Evolutionary conservation across 2,797 vertebrate species (phyloP).

Genomic region (Phylloscopus collybita): DNA sequence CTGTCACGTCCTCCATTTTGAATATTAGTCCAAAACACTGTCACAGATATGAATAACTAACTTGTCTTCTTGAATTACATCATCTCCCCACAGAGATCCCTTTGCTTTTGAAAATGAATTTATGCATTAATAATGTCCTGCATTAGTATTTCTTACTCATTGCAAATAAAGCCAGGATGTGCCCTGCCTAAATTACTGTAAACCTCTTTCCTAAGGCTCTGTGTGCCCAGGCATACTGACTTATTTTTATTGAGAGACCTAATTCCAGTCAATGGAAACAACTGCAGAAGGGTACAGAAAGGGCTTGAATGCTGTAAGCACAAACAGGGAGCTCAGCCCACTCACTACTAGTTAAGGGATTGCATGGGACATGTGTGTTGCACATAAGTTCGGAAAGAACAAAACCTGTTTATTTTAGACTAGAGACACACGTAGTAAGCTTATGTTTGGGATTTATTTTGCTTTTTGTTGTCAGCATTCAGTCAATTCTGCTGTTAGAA

Average conservation of each 20-base stretch:
- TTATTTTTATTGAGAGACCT: neutral
- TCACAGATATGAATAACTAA: neutral
- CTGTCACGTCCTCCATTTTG: neutral
- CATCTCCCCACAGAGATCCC: neutral
- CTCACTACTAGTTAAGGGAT: neutral
- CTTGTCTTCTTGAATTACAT: neutral
- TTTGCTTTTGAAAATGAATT: neutral
- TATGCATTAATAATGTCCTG: neutral
- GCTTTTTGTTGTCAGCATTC: neutral
- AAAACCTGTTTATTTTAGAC: neutral
- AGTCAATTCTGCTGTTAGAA: neutral
- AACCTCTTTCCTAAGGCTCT: neutral
- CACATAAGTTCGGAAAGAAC: neutral
- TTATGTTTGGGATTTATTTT: neutral
- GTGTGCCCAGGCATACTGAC: neutral
- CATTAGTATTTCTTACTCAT: neutral
- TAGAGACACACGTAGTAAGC: neutral
- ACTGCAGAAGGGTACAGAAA: neutral
- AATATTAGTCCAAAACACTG: neutral
- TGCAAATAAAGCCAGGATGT: neutral
- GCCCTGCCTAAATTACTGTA: neutral
- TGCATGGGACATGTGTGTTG: neutral
- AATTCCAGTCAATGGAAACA: neutral
- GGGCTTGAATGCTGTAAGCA: neutral
- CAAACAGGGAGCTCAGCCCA: neutral